phyloP scores from a whole-genome alignment of 53 echinoderm and acorn worm species.

The Paracentrotus lividus region DNA sequence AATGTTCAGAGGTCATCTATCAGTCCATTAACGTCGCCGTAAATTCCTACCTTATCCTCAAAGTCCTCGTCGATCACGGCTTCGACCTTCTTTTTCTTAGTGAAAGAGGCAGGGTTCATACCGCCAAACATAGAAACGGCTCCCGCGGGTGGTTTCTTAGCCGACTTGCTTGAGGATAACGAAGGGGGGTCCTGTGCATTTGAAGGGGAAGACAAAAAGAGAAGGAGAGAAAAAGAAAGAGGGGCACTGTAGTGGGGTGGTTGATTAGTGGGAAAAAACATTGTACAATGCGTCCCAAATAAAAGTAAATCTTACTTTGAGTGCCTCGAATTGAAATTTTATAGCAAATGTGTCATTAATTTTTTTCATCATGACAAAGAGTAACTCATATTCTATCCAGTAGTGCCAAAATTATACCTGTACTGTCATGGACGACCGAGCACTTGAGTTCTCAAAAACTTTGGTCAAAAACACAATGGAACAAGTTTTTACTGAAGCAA shows the following conservation, averaged over 20 bases:
- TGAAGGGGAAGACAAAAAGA: slow-evolving; percentile 18
- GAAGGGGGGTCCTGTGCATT: slow-evolving; percentile 40
- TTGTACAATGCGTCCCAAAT: no score
- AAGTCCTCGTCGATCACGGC: slow-evolving; percentile 6
- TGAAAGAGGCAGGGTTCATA: slow-evolving; percentile 74
- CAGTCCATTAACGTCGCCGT: slow-evolving; percentile 64
- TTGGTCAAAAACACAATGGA: no score
- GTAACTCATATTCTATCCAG: no score
- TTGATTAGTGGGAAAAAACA: background rate
- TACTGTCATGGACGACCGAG: no score
- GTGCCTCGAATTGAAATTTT: no score
- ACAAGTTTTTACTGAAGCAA: no score
- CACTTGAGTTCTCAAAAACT: no score
- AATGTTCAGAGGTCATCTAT: background rate
- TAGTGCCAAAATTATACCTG: no score
- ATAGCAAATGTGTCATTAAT: no score
- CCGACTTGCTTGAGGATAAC: slow-evolving; percentile 6
- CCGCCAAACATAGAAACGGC: slow-evolving; percentile 89
- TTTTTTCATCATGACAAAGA: no score
- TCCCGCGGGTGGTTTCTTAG: slow-evolving; percentile 83
- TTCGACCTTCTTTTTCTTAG: slow-evolving; percentile 65
- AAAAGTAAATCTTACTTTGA: no score
- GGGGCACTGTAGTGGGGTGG: background rate
- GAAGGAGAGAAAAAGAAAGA: slow-evolving; percentile 40
- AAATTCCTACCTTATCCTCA: slow-evolving; percentile 78